Conservation (phyloP, 2,797 vertebrate genomes). For the Salarias fasciatus region DNA sequence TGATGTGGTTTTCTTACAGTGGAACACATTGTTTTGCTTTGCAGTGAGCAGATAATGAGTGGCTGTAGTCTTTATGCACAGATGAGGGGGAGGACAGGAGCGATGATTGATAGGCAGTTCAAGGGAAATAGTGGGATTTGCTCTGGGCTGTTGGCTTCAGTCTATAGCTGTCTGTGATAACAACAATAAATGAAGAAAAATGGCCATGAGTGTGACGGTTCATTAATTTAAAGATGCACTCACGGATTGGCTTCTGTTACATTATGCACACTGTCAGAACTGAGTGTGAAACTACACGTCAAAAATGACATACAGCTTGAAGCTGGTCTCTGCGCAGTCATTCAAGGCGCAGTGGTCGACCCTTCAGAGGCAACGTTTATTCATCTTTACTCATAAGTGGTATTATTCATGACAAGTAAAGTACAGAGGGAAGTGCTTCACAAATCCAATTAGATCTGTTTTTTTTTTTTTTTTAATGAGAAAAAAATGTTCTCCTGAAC, state of each 20-base stretch:
- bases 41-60: neutral
- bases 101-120: slow-evolving; percentile 8
- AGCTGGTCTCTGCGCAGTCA: neutral
- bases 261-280: slow-evolving; percentile 11
- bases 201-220: slow-evolving; percentile 3
- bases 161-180: slow-evolving; percentile 24
- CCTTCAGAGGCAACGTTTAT: slow-evolving; percentile 2
- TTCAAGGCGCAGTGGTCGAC: too few relatives aligned
- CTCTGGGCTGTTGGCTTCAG: slow-evolving; percentile 31
- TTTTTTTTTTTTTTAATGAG: too few relatives aligned
- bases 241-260: slow-evolving; percentile 1
- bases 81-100: neutral
- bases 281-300: neutral
- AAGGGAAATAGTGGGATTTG: slow-evolving; percentile 10
- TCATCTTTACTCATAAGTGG: slow-evolving; percentile 4
- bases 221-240: slow-evolving; percentile 18
- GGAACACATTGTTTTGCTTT: neutral
- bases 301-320: neutral
- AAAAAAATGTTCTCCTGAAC: too few relatives aligned
- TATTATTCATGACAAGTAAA: neutral
- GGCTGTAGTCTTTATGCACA: slow-evolving; percentile 13
- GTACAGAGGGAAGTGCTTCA: too few relatives aligned
- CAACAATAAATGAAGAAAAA: slow-evolving; percentile 19
- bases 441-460: too few relatives aligned
- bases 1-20: too few relatives aligned